Percentiles rank a stretch among this genome's conserved stretches.
These are phyloP conservation scores for Enteromius viviparus DNA, from an alignment of 2,797 vertebrate species.

Conservation along the genomic window DNA sequence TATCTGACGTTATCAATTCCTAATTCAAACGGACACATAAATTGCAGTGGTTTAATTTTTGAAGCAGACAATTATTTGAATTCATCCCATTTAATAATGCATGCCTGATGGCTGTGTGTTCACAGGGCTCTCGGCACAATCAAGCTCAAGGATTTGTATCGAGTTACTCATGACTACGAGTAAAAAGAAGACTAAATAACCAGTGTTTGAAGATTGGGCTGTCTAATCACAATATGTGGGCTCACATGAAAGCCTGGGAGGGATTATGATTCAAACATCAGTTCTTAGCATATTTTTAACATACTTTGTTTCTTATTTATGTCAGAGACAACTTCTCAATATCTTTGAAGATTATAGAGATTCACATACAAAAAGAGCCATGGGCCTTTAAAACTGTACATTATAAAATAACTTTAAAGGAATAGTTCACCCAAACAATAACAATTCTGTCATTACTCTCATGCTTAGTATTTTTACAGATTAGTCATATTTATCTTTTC, in stretches of 20 bases:
- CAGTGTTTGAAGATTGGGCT: conserved; percentile 49
- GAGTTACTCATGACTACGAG: conserved; percentile 68
- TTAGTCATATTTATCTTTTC: neutral
- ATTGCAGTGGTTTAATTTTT: conserved; percentile 67
- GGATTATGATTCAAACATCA: conserved; percentile 41
- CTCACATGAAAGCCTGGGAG: conserved; percentile 39
- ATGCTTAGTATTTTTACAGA: neutral
- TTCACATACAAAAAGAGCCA: neutral
- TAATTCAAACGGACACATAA: conserved; percentile 69
- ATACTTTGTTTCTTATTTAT: conserved; percentile 1
- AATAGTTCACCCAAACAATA: neutral
- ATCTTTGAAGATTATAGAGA: neutral
- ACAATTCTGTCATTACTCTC: neutral
- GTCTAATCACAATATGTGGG: conserved; percentile 55
- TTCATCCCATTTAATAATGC: conserved; percentile 67
- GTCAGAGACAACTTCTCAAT: neutral
- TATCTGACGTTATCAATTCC: conserved; percentile 66
- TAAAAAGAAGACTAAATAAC: conserved; percentile 66
- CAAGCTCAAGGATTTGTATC: conserved; percentile 66
- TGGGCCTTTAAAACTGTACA: neutral
- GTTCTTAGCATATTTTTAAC: conserved; percentile 49
- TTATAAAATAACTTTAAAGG: neutral
- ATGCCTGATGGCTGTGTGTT: conserved; percentile 46
- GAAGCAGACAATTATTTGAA: conserved; percentile 67
- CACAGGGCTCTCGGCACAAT: conserved; percentile 60